Base-by-base conservation (phyloP, 2,888 invertebrate species). In the Nebria salina region DNA sequence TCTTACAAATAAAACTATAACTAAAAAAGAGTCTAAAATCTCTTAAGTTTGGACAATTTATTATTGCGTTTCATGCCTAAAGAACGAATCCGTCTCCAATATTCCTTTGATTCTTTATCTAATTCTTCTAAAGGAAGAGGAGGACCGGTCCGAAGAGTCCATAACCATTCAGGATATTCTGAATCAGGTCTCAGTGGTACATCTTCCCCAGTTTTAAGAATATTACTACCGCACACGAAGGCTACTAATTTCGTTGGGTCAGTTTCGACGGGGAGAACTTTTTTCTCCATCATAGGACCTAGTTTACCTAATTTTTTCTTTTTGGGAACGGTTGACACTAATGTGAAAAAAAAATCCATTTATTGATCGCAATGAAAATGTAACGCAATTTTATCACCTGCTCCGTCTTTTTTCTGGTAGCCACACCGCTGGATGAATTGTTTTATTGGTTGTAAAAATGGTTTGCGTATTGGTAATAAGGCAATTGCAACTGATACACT, bases 151-250 rank as follows among this genome's bases (percentile, higher is more conserved):
- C 92, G 89, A 13, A 98, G 86, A 2, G 86, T 90, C 98, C 97
- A 98, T 82, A 98, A 89, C 98, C 98, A 98, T 1, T 94, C 94
- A 0, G 98, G 98, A 89, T 98, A 98, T 87, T 97, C 96, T 26
- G 90, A 90, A 86, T 96, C 95, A 0, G 93, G 91, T 87, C 93
- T 94, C 20, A 94, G 82, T 89, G 95, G 92, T 0, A 97, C 90
- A 86, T 98, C 97, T 87, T 95, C 92, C 0, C 97, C 95, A 13
- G 94, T 94, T 86, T 93, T 93, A 82, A 92, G 90, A 77, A 96
- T 94, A 87, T 98, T 97, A 81, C 95, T 94, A 1, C 98, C 98
- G 85, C 98, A 98, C 8, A 95, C 94, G 86, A 92, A 94, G 80
- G 90, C 93, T 0, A 95, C 92, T 42, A 98, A 90, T 87, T 93